Evolutionary conservation across 2,797 vertebrate genomes (phyloP), one percentile per base, ranked within the genome.

Genomic region (Acrossocheilus wenchowensis): DNA sequence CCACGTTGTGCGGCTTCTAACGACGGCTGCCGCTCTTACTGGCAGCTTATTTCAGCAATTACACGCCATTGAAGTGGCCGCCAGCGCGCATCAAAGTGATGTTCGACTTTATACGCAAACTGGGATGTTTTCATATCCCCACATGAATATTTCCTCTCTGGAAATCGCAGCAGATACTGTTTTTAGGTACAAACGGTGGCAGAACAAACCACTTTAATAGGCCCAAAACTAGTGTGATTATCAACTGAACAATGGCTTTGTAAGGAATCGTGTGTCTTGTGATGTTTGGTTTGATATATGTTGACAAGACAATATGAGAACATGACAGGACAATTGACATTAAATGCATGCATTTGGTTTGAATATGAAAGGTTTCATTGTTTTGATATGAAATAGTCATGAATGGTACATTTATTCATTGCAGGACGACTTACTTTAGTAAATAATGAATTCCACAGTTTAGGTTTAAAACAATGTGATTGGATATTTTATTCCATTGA

Each of bases 401-500:
- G 43, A 43, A 52, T 39, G 45, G 50, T 54, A 36, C 78, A 82
- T 45, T n/a, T 30, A 45, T 66, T 26, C 26, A 84, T 26, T 50
- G 54, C 52, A 83, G n/a, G 36, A 48, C 17, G 36, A 75, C n/a
- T 36, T 69, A 75, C 48, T 66, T n/a, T 69, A 45, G 93, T 90
- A 95, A 95, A 95, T 90, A 94, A 95, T 50, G 91, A 93, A 94
- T 93, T 92, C 90, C 93, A 95, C 94, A 94, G 91, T 92, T 92
- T 90, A 92, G 93, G 93, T 95, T 95, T 93, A 93, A 95, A 95
- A 94, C 93, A 80, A 91, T 91, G 90, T 66, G 90, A 94, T 94
- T 94, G 91, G 93, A 94, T 93, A 92, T 94, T 95, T 96, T 95
- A 95, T 95, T 95, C 93, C 91, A 92, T 94, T 92, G 93, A 94